Conservation (phyloP, 2,888 invertebrate species). For the Heterodera filipjevi region DNA sequence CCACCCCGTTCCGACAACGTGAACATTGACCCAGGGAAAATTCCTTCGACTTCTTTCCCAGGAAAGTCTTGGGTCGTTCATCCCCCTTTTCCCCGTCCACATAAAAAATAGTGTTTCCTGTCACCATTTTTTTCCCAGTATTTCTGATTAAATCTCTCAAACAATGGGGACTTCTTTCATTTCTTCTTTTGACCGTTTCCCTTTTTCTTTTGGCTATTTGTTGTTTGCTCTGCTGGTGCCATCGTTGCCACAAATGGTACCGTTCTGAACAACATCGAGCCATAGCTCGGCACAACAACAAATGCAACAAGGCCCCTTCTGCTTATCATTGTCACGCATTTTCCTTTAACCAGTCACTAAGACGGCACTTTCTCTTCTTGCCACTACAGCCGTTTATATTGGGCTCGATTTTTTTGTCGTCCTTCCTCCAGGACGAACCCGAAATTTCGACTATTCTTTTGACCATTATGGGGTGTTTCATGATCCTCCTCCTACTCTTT, state of each 20-base stretch:
- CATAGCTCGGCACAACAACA: not conserved
- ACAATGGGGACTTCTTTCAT: not conserved
- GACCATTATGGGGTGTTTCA: not conserved
- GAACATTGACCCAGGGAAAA: too few relatives aligned
- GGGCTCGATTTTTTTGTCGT: not conserved
- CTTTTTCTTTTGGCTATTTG: not conserved
- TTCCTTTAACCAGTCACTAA: not conserved
- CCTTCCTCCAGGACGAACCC: not conserved
- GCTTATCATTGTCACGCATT: too few relatives aligned
- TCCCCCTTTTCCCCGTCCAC: constrained; percentile 69
- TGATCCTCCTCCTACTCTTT: not conserved
- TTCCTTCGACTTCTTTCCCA: too few relatives aligned
- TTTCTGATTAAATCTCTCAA: constrained; percentile 69
- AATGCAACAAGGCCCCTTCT: not conserved
- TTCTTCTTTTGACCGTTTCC: not conserved
- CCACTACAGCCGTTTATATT: not conserved
- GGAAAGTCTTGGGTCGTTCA: constrained; percentile 54
- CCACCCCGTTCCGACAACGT: too few relatives aligned
- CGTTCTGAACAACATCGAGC: not conserved
- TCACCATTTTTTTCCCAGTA: constrained; percentile 84
- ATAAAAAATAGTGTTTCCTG: too few relatives aligned
- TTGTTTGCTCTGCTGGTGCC: not conserved
- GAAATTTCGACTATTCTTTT: not conserved
- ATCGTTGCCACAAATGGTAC: not conserved
- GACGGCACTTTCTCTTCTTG: not conserved